Conservation (phyloP, 2,113 vertebrate species). For the Gallinago undulata region DNA sequence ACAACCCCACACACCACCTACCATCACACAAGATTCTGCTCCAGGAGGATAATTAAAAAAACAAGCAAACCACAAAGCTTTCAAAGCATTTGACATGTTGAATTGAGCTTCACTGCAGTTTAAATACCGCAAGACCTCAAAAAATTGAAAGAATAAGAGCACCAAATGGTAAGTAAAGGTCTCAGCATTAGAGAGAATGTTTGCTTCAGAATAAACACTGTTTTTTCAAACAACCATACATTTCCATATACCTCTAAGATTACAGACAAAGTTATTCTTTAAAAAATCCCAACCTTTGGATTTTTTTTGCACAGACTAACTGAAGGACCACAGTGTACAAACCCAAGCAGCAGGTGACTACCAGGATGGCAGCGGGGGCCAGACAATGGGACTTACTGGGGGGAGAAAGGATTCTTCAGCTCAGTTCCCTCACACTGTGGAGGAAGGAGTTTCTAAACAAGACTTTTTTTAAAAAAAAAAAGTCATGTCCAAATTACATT, state of each 20-base stretch:
- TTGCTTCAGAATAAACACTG: neutral
- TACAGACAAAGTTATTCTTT: neutral
- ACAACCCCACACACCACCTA: neutral
- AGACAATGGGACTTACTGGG: neutral
- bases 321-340: neutral
- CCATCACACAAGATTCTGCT: neutral
- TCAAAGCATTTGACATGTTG: neutral
- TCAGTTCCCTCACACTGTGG: fast-evolving
- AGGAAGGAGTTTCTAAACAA: neutral
- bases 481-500: neutral
- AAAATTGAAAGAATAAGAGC: neutral
- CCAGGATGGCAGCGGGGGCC: fast-evolving
- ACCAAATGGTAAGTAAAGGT: neutral
- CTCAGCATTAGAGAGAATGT: neutral
- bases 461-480: too few relatives aligned
- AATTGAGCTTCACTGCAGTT: neutral
- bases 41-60: neutral
- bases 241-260: neutral
- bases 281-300: neutral
- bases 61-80: neutral
- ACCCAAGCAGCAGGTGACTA: neutral
- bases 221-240: neutral
- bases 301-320: neutral
- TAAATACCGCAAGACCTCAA: neutral
- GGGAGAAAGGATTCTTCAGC: neutral